Evolutionary conservation across 2,888 invertebrate species (phyloP).

Genomic region (Phlogophora meticulosa): DNA sequence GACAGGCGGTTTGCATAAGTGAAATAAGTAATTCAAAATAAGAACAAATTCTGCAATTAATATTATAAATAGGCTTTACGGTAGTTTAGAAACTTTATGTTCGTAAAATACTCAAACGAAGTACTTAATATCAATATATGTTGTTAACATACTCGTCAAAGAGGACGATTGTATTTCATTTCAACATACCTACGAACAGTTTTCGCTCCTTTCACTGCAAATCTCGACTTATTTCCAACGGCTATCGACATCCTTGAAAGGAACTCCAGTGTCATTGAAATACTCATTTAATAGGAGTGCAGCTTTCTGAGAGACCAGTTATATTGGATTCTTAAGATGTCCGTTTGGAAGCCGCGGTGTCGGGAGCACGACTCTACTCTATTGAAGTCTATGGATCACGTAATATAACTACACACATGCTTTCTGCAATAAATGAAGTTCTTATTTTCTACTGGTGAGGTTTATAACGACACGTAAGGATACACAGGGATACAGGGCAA

Average conservation of each 20-base stretch:
- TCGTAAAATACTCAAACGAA: neutral
- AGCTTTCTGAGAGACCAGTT: slow-evolving; percentile 43
- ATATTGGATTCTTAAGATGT: slow-evolving; percentile 46
- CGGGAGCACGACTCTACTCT: neutral
- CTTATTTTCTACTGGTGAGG: slow-evolving; percentile 13
- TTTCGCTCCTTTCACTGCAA: slow-evolving; percentile 20
- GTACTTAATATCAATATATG: too few relatives aligned
- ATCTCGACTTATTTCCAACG: slow-evolving; percentile 25
- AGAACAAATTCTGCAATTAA: too few relatives aligned
- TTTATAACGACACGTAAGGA: slow-evolving; percentile 37
- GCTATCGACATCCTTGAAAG: slow-evolving; percentile 33
- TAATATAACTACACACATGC: slow-evolving; percentile 1
- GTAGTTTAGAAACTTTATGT: too few relatives aligned
- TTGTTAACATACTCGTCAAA: neutral
- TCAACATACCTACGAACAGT: neutral
- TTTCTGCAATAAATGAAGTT: slow-evolving; percentile 20
- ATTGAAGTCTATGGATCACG: slow-evolving; percentile 12
- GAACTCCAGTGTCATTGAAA: slow-evolving; percentile 56
- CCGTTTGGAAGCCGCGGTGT: slow-evolving; percentile 21
- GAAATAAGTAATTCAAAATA: too few relatives aligned
- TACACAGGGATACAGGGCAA: slow-evolving; percentile 41
- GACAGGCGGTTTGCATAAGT: too few relatives aligned
- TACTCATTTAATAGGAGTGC: slow-evolving; percentile 50
- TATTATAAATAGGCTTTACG: too few relatives aligned
- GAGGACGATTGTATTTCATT: neutral